A percentile compares a stretch with the other conserved stretches of the same genome.
phyloP scores from a whole-genome alignment of 2,113 vertebrate species.

The Mirounga angustirostris region DNA sequence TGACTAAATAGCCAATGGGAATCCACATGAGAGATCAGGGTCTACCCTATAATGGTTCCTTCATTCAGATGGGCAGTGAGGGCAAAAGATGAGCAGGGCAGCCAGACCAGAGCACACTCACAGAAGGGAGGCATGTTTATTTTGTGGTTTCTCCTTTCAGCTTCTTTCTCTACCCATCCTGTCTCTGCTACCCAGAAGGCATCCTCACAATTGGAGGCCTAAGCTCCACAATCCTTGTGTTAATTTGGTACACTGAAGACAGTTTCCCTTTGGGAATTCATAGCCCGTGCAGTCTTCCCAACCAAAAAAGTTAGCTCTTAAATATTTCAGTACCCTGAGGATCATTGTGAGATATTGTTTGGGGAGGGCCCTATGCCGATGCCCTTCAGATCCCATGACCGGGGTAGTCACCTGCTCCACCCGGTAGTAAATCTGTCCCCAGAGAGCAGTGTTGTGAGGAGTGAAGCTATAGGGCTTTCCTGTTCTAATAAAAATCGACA shows the following conservation, averaged over 20 bases:
- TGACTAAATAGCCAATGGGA: neutral
- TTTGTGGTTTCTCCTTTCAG: neutral
- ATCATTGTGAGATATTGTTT: neutral
- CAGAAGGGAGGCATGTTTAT: neutral
- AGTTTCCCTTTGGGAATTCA: neutral
- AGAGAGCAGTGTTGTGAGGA: constrained; percentile 37
- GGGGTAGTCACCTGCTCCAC: constrained; percentile 17
- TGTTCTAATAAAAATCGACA: constrained; percentile 71
- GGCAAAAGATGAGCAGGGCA: neutral
- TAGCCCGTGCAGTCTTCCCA: neutral
- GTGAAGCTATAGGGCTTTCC: constrained; percentile 48
- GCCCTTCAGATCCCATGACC: neutral
- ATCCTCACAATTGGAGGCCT: neutral
- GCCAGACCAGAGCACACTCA: too few relatives aligned
- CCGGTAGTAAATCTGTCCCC: constrained; percentile 29
- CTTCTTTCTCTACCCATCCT: neutral
- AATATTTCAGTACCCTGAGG: neutral
- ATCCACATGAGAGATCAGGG: neutral
- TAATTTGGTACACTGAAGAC: neutral
- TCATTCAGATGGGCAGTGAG: neutral
- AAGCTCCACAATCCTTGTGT: neutral
- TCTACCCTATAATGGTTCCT: neutral
- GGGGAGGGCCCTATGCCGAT: neutral
- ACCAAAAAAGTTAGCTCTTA: neutral
- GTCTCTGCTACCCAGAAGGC: neutral